Base-by-base conservation (phyloP, 2,888 invertebrate genomes). In the Sericinus montela region DNA sequence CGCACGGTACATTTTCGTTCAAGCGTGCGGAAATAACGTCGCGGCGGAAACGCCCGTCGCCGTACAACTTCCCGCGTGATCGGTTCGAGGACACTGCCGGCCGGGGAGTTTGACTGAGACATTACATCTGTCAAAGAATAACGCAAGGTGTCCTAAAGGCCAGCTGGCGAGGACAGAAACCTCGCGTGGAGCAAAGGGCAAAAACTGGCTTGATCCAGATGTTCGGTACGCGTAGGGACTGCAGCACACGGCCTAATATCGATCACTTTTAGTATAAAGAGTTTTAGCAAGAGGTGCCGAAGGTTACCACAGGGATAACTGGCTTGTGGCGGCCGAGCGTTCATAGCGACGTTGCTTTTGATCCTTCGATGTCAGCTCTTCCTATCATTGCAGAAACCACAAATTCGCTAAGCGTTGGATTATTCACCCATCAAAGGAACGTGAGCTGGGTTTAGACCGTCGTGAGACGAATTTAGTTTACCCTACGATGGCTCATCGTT, bases 351-450 rank as follows among this genome's bases (percentile, higher is more conserved):
- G 90, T 91, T 82, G 91, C 91, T 91, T 91, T 92, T 91, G 91
- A 91, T 92, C 90, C 88, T 91, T 93, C 91, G 91, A 92, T 92
- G 90, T 92, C 92, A 91, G 91, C 91, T 93, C 91, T 92, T 92
- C n/a, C 91, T 92, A 92, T 92, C 91, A 92, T 92, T 91, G 91
- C 84, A n/a, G 91, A 92, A 91, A 92, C 92, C n/a, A n/a, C 90
- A 90, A 92, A 92, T 90, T 92, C 89, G 81, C 90, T 87, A 92
- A 92, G 92, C 86, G 91, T 92, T 86, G 91, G 91, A 92, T 55
- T n/a, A n/a, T n/a, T 48, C 19, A 19, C 19, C 19, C 19, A 19
- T 19, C 19, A 19, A 19, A 19, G 19, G n/a, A n/a, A 19, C 19
- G 19, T 19, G 19, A 19, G 19, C 19, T 19, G 19, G 19, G 19